These are phyloP conservation scores for Augochlorella aurata DNA, from an alignment of 2,888 invertebrate species.

Conservation along the genomic window DNA sequence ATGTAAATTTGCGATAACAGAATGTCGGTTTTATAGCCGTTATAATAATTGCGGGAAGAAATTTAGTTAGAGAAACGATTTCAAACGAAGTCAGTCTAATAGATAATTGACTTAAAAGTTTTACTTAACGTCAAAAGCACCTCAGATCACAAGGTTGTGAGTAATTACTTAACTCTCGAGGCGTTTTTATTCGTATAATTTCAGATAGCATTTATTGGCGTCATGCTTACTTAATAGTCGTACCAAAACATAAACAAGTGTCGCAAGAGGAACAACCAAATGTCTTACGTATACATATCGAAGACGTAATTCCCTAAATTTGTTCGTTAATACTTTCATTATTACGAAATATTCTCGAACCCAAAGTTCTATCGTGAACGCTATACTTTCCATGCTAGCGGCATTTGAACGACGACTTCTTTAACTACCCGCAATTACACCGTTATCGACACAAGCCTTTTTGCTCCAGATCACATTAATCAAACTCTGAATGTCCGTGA, in stretches of 20 bases:
- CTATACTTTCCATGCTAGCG: conserved; percentile 37
- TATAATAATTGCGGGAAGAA: conserved; percentile 66
- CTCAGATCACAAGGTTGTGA: conserved; percentile 18
- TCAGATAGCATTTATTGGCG: conserved; percentile 19
- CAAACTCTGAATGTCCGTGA: conserved; percentile 28
- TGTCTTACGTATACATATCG: conserved; percentile 38
- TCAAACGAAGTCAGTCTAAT: conserved; percentile 22
- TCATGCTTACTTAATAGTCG: conserved; percentile 14
- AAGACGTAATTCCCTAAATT: conserved; percentile 11
- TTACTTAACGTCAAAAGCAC: conserved; percentile 14
- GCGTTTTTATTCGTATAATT: conserved; percentile 30
- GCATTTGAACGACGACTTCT: conserved; percentile 40
- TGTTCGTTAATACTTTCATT: conserved; percentile 28
- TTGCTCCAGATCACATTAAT: conserved; percentile 48
- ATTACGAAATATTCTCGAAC: conserved; percentile 43
- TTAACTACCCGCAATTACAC: conserved; percentile 55
- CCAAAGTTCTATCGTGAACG: conserved; percentile 46
- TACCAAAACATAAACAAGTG: conserved; percentile 31
- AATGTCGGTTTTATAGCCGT: conserved; percentile 50
- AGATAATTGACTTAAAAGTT: conserved; percentile 22
- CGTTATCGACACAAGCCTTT: conserved; percentile 54
- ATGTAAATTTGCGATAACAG: conserved; percentile 59
- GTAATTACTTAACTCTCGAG: conserved; percentile 16
- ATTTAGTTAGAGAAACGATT: conserved; percentile 51
- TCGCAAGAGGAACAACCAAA: conserved; percentile 28